Base-by-base conservation (phyloP, 1,140 invertebrate genomes). In the Pogonomyrmex barbatus region DNA sequence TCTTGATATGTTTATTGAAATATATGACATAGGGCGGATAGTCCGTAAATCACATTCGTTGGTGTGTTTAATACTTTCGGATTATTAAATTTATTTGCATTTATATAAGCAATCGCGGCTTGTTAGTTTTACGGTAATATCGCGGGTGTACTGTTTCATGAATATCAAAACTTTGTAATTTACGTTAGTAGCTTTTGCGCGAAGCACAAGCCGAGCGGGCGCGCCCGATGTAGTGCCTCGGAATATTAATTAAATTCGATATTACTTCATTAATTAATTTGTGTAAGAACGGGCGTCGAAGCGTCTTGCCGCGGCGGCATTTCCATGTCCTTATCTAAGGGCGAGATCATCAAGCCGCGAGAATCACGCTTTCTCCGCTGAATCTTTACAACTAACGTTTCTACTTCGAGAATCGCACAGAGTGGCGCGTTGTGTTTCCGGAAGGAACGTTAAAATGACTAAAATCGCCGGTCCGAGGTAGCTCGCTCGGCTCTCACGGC, bases 51-150 rank as follows among this genome's bases (percentile, higher is more conserved):
- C 78, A 56, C 42, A 67, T 33, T 56, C 47, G n/a, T 60, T 47
- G 17, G 76, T 56, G 12, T 71, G 79, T 75, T 75, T 60, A 62
- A 45, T 83, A 75, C 70, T 83, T 83, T 83, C n/a, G 68, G 54
- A 75, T 83, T 75, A 83, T 83, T 83, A 83, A 83, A 83, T 83
- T 83, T 83, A 83, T 83, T 83, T 83, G 79, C 79, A 83, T 83
- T 83, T 83, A 83, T 75, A 83, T 83, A 75, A 83, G 79, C 79
- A 83, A 83, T 83, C 54, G 79, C 56, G 68, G 79, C 68, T 73
- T 83, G 56, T 83, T 83, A 83, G 68, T 83, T 73, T 75, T 83
- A 83, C 79, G 79, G 79, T 83, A 75, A 83, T 83, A 83, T 62
- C 79, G 45, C 42, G 79, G 68, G 54, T 73, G 68, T 73, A 83